Evolutionary conservation across 1,140 invertebrate species (phyloP), one percentile per base, ranked within the genome.

Genomic region (Colletes latitarsis): DNA sequence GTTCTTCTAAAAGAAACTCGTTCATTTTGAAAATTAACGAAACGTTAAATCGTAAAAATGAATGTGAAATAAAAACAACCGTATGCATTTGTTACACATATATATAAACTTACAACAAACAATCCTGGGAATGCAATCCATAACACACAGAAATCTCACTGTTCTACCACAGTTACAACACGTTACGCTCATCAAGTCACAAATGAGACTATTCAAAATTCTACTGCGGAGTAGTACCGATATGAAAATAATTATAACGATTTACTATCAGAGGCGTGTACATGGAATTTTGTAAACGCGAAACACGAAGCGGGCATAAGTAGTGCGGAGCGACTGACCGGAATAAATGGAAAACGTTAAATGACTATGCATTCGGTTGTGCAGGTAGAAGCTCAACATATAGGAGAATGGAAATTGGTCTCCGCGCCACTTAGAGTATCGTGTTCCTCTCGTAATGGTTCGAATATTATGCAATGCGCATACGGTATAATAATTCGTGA

Each of bases 311-410:
- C 52, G 17, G 0, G 17, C 4, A 39, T 60, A 69, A 55, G 63
- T 46, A 19, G 21, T 21, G 19, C 46, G 17, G 55, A 68, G 64
- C 69, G 46, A 80, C 52, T 76, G 73, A 72, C 62, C 62, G 21
- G 52, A 81, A 62, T 83, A 72, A 66, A 72, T 46, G 63, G 53
- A 57, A 64, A 81, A 71, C 60, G 72, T 66, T 39, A 83, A 81
- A n/a, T 71, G 41, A 30, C 30, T 58, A 66, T 64, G 67, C 52
- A 63, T 57, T 77, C 21, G 39, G 15, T 30, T 6, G 30, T 64
- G 12, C 69, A 64, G 69, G 66, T 70, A 71, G 67, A 55, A 78
- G 10, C 4, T 2, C 49, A 30, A 55, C 58, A 19, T 72, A 55
- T 46, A 79, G 41, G 49, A 73, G 41, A 64, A 41, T 41, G 76